Base-by-base conservation (phyloP, 2,113 vertebrate genomes). In the Microcebus murinus region DNA sequence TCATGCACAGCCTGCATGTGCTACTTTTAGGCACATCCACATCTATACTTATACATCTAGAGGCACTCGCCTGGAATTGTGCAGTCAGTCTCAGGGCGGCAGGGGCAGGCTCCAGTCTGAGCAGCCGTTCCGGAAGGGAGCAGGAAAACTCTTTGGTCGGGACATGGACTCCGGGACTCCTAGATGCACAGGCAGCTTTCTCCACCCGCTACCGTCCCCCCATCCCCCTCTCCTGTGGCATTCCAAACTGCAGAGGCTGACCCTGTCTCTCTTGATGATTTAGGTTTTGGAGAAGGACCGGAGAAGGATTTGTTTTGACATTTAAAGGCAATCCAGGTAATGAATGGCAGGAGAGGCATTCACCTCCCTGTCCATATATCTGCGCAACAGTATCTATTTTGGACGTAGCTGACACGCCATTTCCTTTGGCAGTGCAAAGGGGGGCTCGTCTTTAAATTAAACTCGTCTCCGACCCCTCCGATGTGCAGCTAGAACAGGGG, bases 281-380 rank as follows among this genome's bases (percentile, higher is more conserved):
- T 99, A 99, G 93, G 87, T 98, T 98, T 98, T 98, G 29, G 98
- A 99, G 98, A 99, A 98, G 98, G 98, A 98, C 98, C 97, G 98
- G 98, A 95, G 96, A 98, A 99, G 98, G 98, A 99, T 99, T 99
- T 99, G 98, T 98, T 98, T 98, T 98, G 98, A 99, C 99, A 88
- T 99, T 99, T 99, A 99, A 99, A 99, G 99, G 98, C 99, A 98
- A 99, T 99, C 98, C 98, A 97, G 98, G 98, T 98, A 99, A 99
- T 98, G 97, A 97, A 99, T 99, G 98, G 98, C 97, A 87, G 97
- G 98, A 98, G 97, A 97, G 97, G 98, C 93, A 77, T 98, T 98
- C 98, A 98, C 98, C 98, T 98, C 98, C 98, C 98, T 96, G 94
- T 86, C 98, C 98, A 99, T 99, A 98, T 98, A 99, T 99, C 99